Evolutionary conservation across 2,888 invertebrate genomes (phyloP), one percentile per base, ranked within the genome.

Genomic region (Agapostemon virescens): DNA sequence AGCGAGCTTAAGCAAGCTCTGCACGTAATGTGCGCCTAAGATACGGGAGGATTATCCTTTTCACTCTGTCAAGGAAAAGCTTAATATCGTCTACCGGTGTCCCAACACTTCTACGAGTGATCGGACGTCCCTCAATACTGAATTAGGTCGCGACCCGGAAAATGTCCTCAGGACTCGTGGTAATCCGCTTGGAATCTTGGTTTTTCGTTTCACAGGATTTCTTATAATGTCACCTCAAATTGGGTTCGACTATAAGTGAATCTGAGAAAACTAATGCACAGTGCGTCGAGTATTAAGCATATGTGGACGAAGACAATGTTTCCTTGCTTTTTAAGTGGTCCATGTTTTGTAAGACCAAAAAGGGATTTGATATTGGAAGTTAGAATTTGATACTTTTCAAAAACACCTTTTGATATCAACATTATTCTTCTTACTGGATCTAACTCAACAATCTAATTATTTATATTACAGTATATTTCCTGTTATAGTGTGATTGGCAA

Each of bases 41-140:
- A 70, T 76, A 76, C 49, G 70, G 42, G 30, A 64, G 69, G 64
- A 76, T 70, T 70, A 76, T 76, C 69, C 64, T 76, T 74, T 68
- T 74, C 61, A 58, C 42, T 7, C 30, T 52, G 52, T 45, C 40
- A 40, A 71, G 71, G n/a, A 36, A 61, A 69, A 69, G 61, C 63
- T 70, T 74, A 63, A 77, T 77, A 77, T 72, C 49, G 55, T 38
- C 55, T 55, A 15, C 30, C 42, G 38, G 26, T 20, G 33, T 15
- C 38, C 30, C 20, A 2, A 17, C 70, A 58, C 13, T 30, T 67
- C 70, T 42, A 74, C 67, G 74, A 77, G 70, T 66, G 30, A 75
- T 75, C 75, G 30, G 55, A 30, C 4, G 69, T 69, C 63, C 40
- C 33, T 52, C 36, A 52, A 69, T 69, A 77, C 49, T 52, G 40